Percentiles rank a stretch among this genome's conserved stretches.
Conservation (phyloP, 30 jellyfish, hydroid and myxozoan genomes). For the Aurelia aurita region DNA sequence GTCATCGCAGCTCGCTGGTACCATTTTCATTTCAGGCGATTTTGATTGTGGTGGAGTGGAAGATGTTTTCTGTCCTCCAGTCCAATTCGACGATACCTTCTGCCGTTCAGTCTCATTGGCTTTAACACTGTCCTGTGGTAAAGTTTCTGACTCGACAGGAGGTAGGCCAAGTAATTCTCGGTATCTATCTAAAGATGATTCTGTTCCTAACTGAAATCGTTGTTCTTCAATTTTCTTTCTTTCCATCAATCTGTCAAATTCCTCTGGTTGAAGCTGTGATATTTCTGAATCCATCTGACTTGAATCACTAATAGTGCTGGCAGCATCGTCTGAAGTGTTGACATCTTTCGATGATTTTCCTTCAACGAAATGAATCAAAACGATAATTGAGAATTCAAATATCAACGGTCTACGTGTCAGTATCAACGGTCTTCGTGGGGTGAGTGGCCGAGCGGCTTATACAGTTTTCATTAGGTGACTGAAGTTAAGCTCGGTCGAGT, state of each 20-base stretch:
- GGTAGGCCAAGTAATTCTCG: conserved; percentile 36
- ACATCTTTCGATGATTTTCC: too few species aligned
- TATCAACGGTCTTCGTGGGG: too few species aligned
- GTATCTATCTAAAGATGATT: neutral
- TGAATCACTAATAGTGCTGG: conserved; percentile 20
- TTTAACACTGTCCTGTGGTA: neutral
- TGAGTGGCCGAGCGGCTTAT: too few species aligned
- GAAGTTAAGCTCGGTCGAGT: too few species aligned
- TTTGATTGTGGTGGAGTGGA: neutral
- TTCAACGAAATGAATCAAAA: too few species aligned
- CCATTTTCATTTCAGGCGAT: neutral
- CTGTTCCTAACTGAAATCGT: conserved; percentile 18
- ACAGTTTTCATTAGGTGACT: too few species aligned
- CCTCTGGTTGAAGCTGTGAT: neutral
- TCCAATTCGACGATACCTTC: neutral
- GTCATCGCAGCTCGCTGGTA: conserved; percentile 47
- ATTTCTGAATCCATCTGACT: neutral
- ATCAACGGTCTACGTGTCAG: too few species aligned
- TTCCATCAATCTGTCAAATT: conserved; percentile 29
- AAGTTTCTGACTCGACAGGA: neutral
- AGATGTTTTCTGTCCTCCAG: neutral
- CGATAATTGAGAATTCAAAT: too few species aligned
- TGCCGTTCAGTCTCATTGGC: neutral
- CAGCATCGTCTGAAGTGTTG: conserved; percentile 30
- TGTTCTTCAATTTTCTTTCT: conserved; percentile 26